Evolutionary conservation across 2,113 vertebrate genomes (phyloP), one percentile per base, ranked within the genome.

Genomic region (Eulacestoma nigropectus): DNA sequence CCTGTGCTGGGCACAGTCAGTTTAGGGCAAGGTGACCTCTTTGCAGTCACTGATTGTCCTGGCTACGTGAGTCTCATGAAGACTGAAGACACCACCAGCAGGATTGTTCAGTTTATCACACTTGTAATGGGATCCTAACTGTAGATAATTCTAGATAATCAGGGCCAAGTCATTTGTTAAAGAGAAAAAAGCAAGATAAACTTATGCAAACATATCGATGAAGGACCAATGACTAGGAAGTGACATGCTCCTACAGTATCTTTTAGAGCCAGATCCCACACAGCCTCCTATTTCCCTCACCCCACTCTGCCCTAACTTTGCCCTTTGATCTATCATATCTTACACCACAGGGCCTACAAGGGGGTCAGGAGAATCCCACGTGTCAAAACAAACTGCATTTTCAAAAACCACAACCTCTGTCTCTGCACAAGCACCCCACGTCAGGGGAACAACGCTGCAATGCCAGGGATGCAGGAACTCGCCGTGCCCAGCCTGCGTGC

Each of bases 321-420:
- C 42, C 39, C 59, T 95, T 95, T 92, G 64, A 95, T 87, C 35
- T 86, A 60, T 47, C 35, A 1, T 44, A 35, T 81, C 86, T 90
- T 78, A 47, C 50, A 70, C 56, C 39, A 74, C 29, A 39, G 68
- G 32, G 33, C 72, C 80, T 89, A 50, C 29, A 57, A 46, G 26
- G 23, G 39, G 32, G 37, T 69, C 89, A 89, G 64, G 60, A 86
- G 77, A 90, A 93, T 69, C 70, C 82, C 67, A 77, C 5, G 60
- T 78, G 76, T 95, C 60, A 86, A 86, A 90, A 92, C 68, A 92
- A 74, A 64, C 47, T 37, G 29, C 68, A 85, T 94, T 93, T 94
- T 72, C 65, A 63, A 60, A 90, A 75, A 62, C 9, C 4, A 7
- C 63, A 79, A 57, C 25, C 63, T 21, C 82, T 92, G 30, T 22